Evolutionary conservation across 2,113 vertebrate genomes (phyloP).

Genomic region (Epinephelus lanceolatus): DNA sequence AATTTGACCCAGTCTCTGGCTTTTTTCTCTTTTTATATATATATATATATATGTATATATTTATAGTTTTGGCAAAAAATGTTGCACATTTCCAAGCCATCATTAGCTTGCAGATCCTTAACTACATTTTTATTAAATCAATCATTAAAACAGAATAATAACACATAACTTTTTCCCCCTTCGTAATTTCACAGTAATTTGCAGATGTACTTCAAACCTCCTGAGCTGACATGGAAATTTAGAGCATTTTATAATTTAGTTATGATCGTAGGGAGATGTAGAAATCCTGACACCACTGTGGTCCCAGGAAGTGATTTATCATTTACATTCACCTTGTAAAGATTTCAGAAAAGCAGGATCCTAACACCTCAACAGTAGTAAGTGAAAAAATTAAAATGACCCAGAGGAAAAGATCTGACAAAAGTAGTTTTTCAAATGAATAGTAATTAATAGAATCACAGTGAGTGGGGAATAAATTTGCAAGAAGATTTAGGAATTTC

Average conservation of each 20-base stretch:
- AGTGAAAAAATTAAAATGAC: no score
- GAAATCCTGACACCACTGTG: background rate
- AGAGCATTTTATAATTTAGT: background rate
- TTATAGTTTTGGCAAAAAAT: no score
- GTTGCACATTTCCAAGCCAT: no score
- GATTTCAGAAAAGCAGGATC: background rate
- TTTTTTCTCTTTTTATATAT: no score
- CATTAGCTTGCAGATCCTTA: no score
- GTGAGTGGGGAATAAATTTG: conserved; percentile 33
- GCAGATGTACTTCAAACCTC: background rate
- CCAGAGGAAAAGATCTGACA: no score
- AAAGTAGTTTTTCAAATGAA: background rate
- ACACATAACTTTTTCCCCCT: no score
- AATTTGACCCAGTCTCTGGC: no score
- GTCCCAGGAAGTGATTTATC: background rate
- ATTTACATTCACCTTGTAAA: background rate
- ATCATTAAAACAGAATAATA: background rate
- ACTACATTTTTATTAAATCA: background rate
- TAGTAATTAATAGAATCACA: conserved; percentile 39
- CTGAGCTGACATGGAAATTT: background rate
- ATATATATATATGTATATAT: no score
- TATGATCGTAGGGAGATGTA: background rate
- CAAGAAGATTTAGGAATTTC: conserved; percentile 47
- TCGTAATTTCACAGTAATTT: background rate
- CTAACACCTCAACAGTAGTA: background rate